These are phyloP conservation scores for Pseudopodoces humilis DNA, from an alignment of 2,113 vertebrate species.

Conservation along the genomic window DNA sequence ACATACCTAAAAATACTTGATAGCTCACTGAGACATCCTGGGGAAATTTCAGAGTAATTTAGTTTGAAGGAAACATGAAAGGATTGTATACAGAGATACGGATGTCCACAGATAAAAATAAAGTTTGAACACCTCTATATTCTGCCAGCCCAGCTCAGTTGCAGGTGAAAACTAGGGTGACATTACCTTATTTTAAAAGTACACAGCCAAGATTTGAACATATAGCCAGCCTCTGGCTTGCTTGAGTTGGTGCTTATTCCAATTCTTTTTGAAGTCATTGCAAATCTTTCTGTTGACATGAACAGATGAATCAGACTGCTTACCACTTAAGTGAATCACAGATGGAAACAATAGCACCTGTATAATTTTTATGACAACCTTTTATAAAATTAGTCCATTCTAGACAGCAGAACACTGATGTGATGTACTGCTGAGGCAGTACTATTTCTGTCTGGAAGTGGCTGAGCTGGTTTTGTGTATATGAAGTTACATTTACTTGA, in stretches of 20 bases:
- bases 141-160: background rate
- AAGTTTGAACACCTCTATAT: background rate
- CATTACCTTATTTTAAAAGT: background rate
- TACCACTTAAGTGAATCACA: background rate
- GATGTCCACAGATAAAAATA: background rate
- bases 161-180: background rate
- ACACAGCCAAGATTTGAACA: background rate
- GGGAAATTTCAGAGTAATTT: background rate
- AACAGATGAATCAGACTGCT: background rate
- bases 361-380: background rate
- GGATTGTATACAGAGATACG: background rate
- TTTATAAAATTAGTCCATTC: background rate
- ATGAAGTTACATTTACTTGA: constrained; percentile 4
- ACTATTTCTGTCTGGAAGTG: background rate
- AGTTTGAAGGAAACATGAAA: background rate
- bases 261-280: background rate
- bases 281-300: background rate
- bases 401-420: background rate
- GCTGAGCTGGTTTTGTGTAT: background rate
- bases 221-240: background rate
- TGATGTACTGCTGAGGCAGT: background rate
- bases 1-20: background rate
- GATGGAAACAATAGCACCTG: background rate
- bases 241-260: background rate
- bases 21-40: background rate